Base-by-base conservation (phyloP, 2,113 vertebrate genomes). In the Taxidea taxus region DNA sequence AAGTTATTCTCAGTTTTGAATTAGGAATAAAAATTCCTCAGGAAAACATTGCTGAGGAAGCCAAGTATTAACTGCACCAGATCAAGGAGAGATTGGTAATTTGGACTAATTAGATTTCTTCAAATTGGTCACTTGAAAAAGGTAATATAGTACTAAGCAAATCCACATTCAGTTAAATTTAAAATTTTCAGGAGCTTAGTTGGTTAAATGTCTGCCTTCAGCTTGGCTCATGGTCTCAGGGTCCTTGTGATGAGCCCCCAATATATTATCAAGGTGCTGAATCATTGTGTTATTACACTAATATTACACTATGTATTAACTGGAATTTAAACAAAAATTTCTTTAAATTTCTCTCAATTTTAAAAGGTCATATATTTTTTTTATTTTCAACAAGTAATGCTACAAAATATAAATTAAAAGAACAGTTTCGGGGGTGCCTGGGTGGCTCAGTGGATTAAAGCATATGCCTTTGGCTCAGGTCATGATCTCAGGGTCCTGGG, bases 1-100 rank as follows among this genome's bases (percentile, higher is more conserved):
- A 97, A 96, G 27, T 39, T 25, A 93, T 42, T 37, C 29, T 87
- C 90, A 94, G 2, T 83, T 90, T 87, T 90, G 37, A 78, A 97
- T 91, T 96, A 95, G 85, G 31, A 95, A 93, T 88, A 64, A 66
- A n/a, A 44, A 85, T 89, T 89, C 37, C 84, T 86, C 62, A 90
- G 95, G 62, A 39, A 64, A 1, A 0, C 89, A 27, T 21, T 80
- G 54, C 91, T 84, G 85, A 97, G 29, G 14, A 96, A 87, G 44
- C 21, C 31, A 95, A 62, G 58, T 93, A 97, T 90, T 91, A 97
- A 44, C 51, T 85, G 9, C 20, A 83, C 88, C 18, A 85, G 25
- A 86, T 13, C 64, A 14, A 85, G 62, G 56, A 72, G 34, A 91
- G 44, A 82, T 85, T 70, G 80, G 21, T 72, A 80, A 78, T 18